Conservation (phyloP, 2,113 vertebrate genomes). For the Bungarus multicinctus region DNA sequence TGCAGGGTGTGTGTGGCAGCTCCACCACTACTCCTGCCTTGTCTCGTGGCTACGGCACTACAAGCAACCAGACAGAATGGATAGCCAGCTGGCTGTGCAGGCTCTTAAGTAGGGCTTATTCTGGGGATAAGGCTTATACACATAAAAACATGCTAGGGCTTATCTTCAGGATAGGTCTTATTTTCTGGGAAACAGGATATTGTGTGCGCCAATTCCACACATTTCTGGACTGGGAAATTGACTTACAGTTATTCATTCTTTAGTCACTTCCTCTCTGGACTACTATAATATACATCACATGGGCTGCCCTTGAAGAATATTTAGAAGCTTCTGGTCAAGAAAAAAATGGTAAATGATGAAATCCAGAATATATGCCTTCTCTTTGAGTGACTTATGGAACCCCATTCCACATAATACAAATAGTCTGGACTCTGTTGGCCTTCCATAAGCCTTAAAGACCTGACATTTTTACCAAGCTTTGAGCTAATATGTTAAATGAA, state of each 20-base stretch:
- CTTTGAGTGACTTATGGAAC: not conserved
- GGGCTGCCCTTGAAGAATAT: not conserved
- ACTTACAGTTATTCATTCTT: not conserved
- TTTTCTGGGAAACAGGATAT: not conserved
- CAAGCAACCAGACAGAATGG: too few relatives aligned
- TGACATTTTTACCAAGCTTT: not conserved
- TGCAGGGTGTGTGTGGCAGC: too few relatives aligned
- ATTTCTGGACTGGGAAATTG: not conserved
- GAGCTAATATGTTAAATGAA: not conserved
- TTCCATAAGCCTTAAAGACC: not conserved
- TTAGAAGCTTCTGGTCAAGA: not conserved
- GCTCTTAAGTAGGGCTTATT: too few relatives aligned
- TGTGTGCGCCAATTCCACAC: not conserved
- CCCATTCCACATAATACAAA: not conserved
- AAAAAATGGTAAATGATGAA: not conserved
- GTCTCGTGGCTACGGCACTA: too few relatives aligned
- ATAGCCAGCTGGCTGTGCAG: too few relatives aligned
- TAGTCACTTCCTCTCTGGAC: not conserved
- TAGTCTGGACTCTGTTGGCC: not conserved
- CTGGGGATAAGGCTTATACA: too few relatives aligned
- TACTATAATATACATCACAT: not conserved
- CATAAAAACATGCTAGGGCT: too few relatives aligned
- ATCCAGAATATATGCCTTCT: not conserved
- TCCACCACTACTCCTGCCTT: too few relatives aligned
- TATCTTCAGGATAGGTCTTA: too few relatives aligned